Percentiles rank a stretch among this genome's conserved stretches.
Evolutionary conservation across 1,140 invertebrate species (phyloP).

Genomic region (Thaumetopoea pityocampa): DNA sequence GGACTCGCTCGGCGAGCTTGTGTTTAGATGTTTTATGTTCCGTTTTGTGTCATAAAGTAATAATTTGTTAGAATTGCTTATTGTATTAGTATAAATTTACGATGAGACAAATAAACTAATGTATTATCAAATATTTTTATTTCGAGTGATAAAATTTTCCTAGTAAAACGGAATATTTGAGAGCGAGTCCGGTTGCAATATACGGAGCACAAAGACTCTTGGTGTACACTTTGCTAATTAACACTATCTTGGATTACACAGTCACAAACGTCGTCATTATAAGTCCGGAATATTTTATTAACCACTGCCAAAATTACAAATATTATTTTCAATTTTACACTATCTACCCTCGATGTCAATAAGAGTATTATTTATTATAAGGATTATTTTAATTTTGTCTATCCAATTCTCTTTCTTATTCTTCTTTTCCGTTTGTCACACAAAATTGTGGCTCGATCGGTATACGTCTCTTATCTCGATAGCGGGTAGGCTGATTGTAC

Average conservation of each 20-base stretch:
- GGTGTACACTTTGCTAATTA: slow-evolving; percentile 75
- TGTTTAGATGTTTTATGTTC: slow-evolving; percentile 22
- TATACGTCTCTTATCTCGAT: slow-evolving; percentile 19
- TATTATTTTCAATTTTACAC: too few species aligned
- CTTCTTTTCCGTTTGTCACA: slow-evolving; percentile 45
- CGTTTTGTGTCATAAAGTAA: slow-evolving; percentile 29
- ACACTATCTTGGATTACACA: slow-evolving; percentile 75
- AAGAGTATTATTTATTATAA: too few species aligned
- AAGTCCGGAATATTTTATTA: slow-evolving; percentile 9
- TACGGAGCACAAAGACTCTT: slow-evolving; percentile 75
- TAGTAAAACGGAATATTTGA: slow-evolving; percentile 31
- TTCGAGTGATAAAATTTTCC: too few species aligned
- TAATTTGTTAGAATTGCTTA: too few species aligned
- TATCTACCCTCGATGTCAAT: too few species aligned
- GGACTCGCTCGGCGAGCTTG: slow-evolving; percentile 55
- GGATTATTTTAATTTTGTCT: slow-evolving; percentile 41
- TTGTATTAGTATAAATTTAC: too few species aligned
- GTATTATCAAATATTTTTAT: too few species aligned
- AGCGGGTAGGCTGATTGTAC: slow-evolving; percentile 58
- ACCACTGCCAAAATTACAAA: too few species aligned
- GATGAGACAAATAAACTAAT: too few species aligned
- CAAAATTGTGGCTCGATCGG: too few species aligned
- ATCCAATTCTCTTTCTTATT: slow-evolving; percentile 63
- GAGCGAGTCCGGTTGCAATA: slow-evolving; percentile 72
- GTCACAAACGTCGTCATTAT: slow-evolving; percentile 62